Base-by-base conservation (phyloP, 2,113 vertebrate species). In the Athene cunicularia region DNA sequence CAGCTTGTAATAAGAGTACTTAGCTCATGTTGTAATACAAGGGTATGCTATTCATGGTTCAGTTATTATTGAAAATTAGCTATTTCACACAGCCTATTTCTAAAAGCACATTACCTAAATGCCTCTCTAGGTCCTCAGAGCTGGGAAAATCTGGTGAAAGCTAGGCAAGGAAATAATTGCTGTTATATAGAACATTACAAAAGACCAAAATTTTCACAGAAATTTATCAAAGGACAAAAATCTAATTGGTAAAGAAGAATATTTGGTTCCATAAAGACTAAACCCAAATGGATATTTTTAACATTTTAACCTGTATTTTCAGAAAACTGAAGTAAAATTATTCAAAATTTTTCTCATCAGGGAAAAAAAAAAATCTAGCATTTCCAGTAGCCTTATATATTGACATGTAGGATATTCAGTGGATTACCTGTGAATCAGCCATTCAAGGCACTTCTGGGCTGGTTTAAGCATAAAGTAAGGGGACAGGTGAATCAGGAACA, bases 401-500 rank as follows among this genome's bases (percentile, higher is more conserved):
- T 58, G 62, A 59, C 23, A 33, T 8, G 15, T 17, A 74, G 11
- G 60, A 32, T 35, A 83, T 49, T 53, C 20, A 81, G 16, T 12
- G 32, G 58, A 81, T 73, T 98, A 99, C 99, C 99, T 99, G 96
- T 99, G 99, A 95, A 99, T 98, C 43, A 99, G 98, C 99, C 99
- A 99, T 86, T 99, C 99, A 23, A 99, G 98, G 97, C 99, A 99
- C 97, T 99, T 99, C 97, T 99, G 99, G 2, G 99, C 99, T 24
- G 99, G 99, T 43, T 99, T 99, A 52, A 99, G 98, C 95, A 99
- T 98, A 94, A 99, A 99, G 96, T 99, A 99, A 3, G 99, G 99
- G 6, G 99, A 99, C 32, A 99, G 93, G 41, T 99, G 99, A 72
- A 98, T 97, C 58, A 99, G 99, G 93, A 99, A 99, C 47, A 98